Conservation (phyloP, 2,888 invertebrate species). For the Epinotia ramella region DNA sequence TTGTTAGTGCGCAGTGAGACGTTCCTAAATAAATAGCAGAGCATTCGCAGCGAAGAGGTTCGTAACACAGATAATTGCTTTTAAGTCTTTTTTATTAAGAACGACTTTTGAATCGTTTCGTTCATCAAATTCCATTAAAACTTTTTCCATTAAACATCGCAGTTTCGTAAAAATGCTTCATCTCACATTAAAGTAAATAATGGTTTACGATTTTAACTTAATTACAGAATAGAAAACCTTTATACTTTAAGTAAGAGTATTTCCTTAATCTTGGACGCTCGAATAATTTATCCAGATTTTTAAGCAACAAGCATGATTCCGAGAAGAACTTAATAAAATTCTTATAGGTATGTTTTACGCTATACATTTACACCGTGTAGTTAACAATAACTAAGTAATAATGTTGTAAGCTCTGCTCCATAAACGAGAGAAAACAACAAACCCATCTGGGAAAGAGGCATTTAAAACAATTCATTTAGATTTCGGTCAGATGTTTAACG, state of each 20-base stretch:
- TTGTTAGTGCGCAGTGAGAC: slow-evolving; percentile 31
- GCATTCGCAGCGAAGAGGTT: slow-evolving; percentile 57
- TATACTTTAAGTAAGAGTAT: slow-evolving; percentile 53
- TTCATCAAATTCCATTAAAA: slow-evolving; percentile 81
- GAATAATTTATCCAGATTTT: slow-evolving; percentile 24
- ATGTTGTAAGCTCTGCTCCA: not conserved
- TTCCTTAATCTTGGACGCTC: slow-evolving; percentile 50
- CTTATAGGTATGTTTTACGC: not conserved
- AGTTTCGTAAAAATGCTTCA: slow-evolving; percentile 73
- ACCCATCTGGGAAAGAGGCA: not conserved
- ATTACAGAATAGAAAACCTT: slow-evolving; percentile 60
- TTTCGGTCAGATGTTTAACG: slow-evolving; percentile 26
- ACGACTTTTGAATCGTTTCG: slow-evolving; percentile 62
- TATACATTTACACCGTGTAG: not conserved
- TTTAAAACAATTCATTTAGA: slow-evolving; percentile 25
- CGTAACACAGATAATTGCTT: slow-evolving; percentile 63
- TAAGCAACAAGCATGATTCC: not conserved
- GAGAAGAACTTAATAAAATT: not conserved
- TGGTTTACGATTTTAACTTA: slow-evolving; percentile 64
- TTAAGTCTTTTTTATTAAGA: slow-evolving; percentile 70
- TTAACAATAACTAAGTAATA: not conserved
- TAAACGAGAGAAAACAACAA: not conserved
- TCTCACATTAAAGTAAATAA: slow-evolving; percentile 70
- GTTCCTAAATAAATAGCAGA: slow-evolving; percentile 49
- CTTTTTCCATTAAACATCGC: slow-evolving; percentile 81